Evolutionary conservation across 92 coral and sea anemone genomes (phyloP).

Genomic region (Porites cylindrica): DNA sequence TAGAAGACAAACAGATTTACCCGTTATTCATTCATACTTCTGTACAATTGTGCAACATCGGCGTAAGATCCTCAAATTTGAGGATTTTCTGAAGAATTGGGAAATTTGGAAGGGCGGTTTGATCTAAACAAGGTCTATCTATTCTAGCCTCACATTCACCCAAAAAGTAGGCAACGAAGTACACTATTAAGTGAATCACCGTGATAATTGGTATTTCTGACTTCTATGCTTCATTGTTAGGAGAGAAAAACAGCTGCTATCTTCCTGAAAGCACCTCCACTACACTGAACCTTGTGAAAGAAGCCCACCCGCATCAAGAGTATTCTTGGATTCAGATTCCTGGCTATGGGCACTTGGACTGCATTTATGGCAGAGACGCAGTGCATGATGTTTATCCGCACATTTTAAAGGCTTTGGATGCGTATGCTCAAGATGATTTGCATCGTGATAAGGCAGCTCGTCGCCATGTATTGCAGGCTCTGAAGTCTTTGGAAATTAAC

Average conservation of each 20-base stretch:
- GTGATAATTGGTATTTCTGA: no score
- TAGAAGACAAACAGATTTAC: no score
- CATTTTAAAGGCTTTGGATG: conserved; percentile 61
- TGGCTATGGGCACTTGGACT: conserved; percentile 68
- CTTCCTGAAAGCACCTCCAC: conserved; percentile 39
- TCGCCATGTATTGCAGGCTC: conserved; percentile 10
- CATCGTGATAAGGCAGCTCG: conserved; percentile 13
- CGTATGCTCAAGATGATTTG: conserved; percentile 40
- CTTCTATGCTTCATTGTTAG: conserved; percentile 28
- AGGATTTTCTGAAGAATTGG: no score
- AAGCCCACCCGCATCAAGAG: conserved; percentile 60
- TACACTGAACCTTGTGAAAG: conserved; percentile 41
- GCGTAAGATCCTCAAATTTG: no score
- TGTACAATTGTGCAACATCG: no score
- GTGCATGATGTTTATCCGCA: conserved; percentile 64
- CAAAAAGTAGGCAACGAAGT: no score
- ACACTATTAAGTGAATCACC: background rate
- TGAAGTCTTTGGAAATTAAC: background rate
- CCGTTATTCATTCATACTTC: no score
- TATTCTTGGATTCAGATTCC: conserved; percentile 55
- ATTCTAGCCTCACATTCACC: no score
- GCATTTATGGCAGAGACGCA: conserved; percentile 61
- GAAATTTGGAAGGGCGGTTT: no score
- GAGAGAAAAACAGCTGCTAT: conserved; percentile 58
- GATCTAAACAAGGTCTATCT: no score